Evolutionary conservation across 1,140 invertebrate species (phyloP).

Genomic region (Pseudomyrmex cubaensis): DNA sequence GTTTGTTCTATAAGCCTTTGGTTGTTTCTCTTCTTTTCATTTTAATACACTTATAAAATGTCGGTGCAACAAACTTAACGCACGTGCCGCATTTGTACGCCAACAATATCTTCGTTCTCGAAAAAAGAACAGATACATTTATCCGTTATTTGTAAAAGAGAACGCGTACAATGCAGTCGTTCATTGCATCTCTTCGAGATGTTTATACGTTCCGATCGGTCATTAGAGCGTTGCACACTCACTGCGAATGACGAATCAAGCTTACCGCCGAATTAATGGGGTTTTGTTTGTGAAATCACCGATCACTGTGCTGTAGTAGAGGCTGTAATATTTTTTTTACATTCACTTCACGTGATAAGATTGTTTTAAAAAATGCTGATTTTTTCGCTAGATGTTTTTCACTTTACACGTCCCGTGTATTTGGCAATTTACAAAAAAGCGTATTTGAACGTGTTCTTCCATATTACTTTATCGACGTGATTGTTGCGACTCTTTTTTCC

Average conservation of each 20-base stretch:
- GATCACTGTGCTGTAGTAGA: neutral
- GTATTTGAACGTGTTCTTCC: neutral
- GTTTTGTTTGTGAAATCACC: slow-evolving; percentile 7
- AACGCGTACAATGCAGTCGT: slow-evolving; percentile 48
- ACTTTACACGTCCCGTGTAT: neutral
- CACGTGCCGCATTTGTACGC: neutral
- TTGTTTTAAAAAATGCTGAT: neutral
- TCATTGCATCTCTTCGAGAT: slow-evolving; percentile 6
- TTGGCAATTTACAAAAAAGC: neutral
- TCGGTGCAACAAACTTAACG: neutral
- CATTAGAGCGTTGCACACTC: slow-evolving; percentile 25
- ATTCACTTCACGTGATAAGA: neutral
- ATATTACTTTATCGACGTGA: neutral
- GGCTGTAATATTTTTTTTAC: too few relatives aligned
- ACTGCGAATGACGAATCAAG: slow-evolving; percentile 17
- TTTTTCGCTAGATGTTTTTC: neutral
- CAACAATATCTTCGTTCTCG: neutral
- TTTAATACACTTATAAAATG: neutral
- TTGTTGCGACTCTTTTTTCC: neutral
- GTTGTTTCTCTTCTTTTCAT: neutral
- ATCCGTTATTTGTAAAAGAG: neutral
- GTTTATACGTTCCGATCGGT: neutral
- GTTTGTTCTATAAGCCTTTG: neutral
- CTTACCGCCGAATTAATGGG: neutral
- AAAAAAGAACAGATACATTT: slow-evolving; percentile 51